Base-by-base conservation (phyloP, 1,140 invertebrate species). In the Anoplophora glabripennis region DNA sequence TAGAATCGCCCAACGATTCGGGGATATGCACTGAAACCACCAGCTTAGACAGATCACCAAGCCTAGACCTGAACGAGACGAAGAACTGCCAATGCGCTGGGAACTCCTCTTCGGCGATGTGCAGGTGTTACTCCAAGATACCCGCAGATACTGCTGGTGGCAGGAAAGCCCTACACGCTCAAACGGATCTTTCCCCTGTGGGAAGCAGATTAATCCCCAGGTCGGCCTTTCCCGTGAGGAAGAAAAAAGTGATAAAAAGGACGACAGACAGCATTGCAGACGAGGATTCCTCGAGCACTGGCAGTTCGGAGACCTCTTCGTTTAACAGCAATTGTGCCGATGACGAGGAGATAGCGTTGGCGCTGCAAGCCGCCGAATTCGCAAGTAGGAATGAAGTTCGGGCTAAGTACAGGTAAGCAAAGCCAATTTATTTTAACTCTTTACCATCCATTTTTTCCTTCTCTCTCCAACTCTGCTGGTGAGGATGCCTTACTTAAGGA, bases 301-400 rank as follows among this genome's bases (percentile, higher is more conserved):
- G 62, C 53, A 73, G 69, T 38, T 74, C 73, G 70, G 72, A 69
- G 67, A 87, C 86, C 1, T 91, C 87, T 44, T 91, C 89, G 51
- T 90, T 88, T 67, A 86, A 88, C 57, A 92, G 90, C 37, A 89
- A 90, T 62, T 90, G 88, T 67, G 89, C 89, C 51, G 92, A 94
- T 73, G 90, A 94, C 68, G 91, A 93, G 69, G 92, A 94, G 71
- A 92, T 94, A 51, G 90, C 91, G 0, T 74, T 93, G 15, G 92
- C 92, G 0, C 81, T 94, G 68, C 88, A 92, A 69, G 90, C 90
- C 8, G 90, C 91, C 10, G 90, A 93, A 77, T 81, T 91, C 21
- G 89, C 89, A 0, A 89, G 87, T 41, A 79, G 87, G 36, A 89
- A 89, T 72, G 86, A 92, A 75, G 87, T 90, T 9, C 76, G 92